Evolutionary conservation across 2,113 vertebrate genomes (phyloP).

Genomic region (Heptranchias perlo): DNA sequence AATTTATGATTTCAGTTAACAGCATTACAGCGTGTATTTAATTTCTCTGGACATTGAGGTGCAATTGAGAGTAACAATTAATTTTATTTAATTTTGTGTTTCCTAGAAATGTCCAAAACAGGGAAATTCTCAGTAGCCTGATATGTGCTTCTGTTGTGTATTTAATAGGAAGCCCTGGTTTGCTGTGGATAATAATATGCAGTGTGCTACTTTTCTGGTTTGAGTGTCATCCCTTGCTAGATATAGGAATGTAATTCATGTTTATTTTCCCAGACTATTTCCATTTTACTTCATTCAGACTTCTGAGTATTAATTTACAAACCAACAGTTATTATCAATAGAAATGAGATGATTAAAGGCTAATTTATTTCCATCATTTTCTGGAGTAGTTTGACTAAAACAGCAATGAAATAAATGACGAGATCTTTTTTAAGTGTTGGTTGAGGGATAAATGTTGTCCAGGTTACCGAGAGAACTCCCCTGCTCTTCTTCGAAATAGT

Average conservation of each 20-base stretch:
- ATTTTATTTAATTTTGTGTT: conserved; percentile 15
- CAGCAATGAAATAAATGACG: no score
- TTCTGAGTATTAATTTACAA: not conserved
- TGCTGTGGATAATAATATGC: not conserved
- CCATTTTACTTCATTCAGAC: not conserved
- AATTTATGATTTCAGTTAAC: not conserved
- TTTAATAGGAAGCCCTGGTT: not conserved
- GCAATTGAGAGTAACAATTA: not conserved
- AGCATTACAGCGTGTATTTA: not conserved
- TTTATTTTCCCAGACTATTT: not conserved
- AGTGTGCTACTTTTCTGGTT: not conserved
- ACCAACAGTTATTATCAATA: not conserved
- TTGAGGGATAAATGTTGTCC: no score
- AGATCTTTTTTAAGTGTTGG: no score
- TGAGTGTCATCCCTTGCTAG: not conserved
- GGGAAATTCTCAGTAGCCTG: not conserved
- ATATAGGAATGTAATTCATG: no score
- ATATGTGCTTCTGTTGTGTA: not conserved
- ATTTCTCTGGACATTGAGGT: not conserved
- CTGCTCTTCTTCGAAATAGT: no score
- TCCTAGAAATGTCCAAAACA: not conserved
- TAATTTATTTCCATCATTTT: not conserved
- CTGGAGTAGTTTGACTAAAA: not conserved
- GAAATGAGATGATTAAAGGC: not conserved
- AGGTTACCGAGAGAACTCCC: no score